Evolutionary conservation across 2,113 vertebrate species (phyloP).

Genomic region (Perca flavescens): DNA sequence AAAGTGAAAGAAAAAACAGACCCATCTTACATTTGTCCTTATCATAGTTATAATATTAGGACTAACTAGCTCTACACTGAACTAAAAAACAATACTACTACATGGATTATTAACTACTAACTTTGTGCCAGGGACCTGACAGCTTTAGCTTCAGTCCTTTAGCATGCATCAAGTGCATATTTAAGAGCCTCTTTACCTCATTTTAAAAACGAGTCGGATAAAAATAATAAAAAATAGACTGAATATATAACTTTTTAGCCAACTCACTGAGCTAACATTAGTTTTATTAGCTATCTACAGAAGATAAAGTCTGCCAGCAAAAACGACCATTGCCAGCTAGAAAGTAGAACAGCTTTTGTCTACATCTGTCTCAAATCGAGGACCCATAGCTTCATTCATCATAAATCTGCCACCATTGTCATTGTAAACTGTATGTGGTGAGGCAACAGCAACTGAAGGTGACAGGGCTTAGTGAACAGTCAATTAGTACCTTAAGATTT

Average conservation of each 20-base stretch:
- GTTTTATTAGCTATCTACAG: not conserved
- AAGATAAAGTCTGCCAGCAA: not conserved
- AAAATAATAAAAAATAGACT: not conserved
- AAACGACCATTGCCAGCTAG: not conserved
- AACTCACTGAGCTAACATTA: not conserved
- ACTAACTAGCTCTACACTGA: not conserved
- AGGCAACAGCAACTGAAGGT: no score
- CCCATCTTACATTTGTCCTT: not conserved
- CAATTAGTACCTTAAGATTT: conserved; percentile 14
- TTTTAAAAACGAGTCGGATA: not conserved
- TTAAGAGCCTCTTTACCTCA: not conserved
- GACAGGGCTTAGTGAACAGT: not conserved
- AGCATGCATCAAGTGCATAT: not conserved
- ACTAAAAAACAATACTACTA: not conserved
- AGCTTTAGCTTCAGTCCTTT: not conserved
- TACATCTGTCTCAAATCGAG: no score
- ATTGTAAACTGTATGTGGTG: not conserved
- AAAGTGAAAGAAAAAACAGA: not conserved
- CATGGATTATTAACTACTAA: not conserved
- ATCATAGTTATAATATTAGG: not conserved
- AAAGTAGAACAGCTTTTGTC: not conserved
- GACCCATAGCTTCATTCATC: not conserved
- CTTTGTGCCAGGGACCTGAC: not conserved
- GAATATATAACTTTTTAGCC: not conserved
- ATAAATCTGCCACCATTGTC: no score